Evolutionary conservation across 2,797 vertebrate species (phyloP).

Genomic region (Malacoraja senta): DNA sequence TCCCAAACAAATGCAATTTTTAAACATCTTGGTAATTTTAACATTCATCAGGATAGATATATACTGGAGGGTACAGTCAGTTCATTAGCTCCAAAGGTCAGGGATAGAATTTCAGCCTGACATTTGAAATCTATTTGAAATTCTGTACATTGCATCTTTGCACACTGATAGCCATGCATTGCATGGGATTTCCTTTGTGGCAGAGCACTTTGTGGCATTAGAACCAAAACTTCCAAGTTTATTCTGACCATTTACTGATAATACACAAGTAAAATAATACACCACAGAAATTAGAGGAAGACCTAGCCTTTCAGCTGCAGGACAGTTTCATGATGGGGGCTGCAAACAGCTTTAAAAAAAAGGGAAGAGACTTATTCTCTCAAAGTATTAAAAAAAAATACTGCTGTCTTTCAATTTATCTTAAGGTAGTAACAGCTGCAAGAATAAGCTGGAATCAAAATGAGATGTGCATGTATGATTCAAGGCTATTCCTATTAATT

Average conservation of each 20-base stretch:
- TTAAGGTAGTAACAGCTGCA: slow-evolving; percentile 1
- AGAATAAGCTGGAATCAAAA: slow-evolving; percentile 20
- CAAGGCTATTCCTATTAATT: slow-evolving; percentile 7
- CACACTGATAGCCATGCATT: slow-evolving; percentile 1
- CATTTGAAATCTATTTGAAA: slow-evolving; percentile 5
- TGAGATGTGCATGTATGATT: slow-evolving; percentile 10
- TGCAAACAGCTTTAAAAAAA: neutral
- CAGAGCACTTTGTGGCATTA: slow-evolving; percentile 16
- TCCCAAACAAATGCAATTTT: slow-evolving; percentile 9
- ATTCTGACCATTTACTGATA: neutral
- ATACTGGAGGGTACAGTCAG: neutral
- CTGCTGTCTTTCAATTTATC: neutral
- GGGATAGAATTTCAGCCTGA: neutral
- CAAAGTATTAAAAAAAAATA: slow-evolving; percentile 16
- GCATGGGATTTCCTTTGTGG: neutral
- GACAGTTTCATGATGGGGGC: neutral
- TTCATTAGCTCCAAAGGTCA: slow-evolving; percentile 19
- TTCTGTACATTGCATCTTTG: neutral
- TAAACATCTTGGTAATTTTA: neutral
- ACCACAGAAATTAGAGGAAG: neutral
- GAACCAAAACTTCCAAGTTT: neutral
- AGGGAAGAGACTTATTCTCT: neutral
- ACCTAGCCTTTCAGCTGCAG: neutral
- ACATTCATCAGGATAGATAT: neutral
- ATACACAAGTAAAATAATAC: neutral